These are phyloP conservation scores for Limnephilus auricula DNA, from an alignment of 2,888 invertebrate species.

Conservation along the genomic window DNA sequence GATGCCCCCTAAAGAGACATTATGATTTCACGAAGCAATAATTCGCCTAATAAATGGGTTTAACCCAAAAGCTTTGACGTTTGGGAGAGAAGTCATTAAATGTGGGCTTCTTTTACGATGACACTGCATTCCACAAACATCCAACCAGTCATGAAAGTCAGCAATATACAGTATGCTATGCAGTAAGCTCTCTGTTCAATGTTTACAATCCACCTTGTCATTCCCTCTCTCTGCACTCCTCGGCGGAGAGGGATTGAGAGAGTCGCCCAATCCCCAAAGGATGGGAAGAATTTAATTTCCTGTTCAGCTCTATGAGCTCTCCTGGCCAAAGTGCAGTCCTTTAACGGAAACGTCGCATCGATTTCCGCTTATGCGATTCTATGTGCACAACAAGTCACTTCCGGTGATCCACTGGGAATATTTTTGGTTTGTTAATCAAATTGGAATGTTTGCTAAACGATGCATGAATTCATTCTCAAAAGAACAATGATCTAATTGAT, in stretches of 20 bases:
- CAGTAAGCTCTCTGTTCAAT: not conserved
- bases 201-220: constrained; percentile 49
- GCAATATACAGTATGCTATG: constrained; percentile 14
- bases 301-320: constrained; percentile 44
- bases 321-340: constrained; percentile 50
- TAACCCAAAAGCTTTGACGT: constrained; percentile 8
- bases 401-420: constrained; percentile 42
- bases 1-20: constrained; percentile 25
- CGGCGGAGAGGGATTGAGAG: not conserved
- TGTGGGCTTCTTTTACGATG: constrained; percentile 40
- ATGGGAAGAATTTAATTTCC: constrained; percentile 61
- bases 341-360: constrained; percentile 53
- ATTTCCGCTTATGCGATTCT: constrained; percentile 58
- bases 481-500: not conserved
- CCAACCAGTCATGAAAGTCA: constrained; percentile 32
- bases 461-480: not conserved
- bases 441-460: constrained; percentile 7
- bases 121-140: constrained; percentile 41
- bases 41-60: not conserved
- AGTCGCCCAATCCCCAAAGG: constrained; percentile 24
- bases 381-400: constrained; percentile 33
- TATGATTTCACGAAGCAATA: constrained; percentile 44
- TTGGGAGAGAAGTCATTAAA: not conserved
- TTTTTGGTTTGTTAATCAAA: not conserved
- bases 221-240: not conserved